These are phyloP conservation scores for Tolypeutes matacus DNA, from an alignment of 2,797 vertebrate genomes.

Conservation along the genomic window DNA sequence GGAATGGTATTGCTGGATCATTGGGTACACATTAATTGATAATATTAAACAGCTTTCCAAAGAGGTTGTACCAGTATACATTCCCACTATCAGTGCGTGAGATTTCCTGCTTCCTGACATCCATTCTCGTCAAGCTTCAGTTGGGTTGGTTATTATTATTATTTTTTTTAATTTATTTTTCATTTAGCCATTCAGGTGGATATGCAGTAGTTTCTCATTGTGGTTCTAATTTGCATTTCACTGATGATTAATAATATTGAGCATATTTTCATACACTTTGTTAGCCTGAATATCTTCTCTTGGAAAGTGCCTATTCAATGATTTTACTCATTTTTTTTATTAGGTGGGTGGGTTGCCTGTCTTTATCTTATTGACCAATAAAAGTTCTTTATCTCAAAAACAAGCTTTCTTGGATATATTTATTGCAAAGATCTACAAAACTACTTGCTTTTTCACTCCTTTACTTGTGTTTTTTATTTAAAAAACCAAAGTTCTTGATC, in stretches of 20 bases:
- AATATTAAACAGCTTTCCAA: not conserved
- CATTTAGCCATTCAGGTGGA: not conserved
- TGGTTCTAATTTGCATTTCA: no score
- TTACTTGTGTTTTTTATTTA: not conserved
- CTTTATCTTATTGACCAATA: not conserved
- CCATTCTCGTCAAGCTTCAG: not conserved
- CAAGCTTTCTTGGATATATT: not conserved
- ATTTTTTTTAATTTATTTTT: not conserved
- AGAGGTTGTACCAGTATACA: not conserved
- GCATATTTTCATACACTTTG: not conserved
- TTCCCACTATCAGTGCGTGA: not conserved
- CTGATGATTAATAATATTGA: not conserved
- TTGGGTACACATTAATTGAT: not conserved
- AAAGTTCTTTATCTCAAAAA: not conserved
- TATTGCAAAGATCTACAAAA: not conserved
- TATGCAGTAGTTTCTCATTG: not conserved
- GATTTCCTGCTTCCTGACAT: not conserved
- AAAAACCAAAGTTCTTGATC: no score
- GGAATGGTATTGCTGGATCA: not conserved
- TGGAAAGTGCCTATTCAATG: not conserved
- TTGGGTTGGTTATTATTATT: not conserved
- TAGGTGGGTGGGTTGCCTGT: not conserved
- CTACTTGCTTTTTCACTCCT: not conserved
- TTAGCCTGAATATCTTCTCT: not conserved
- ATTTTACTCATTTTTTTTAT: not conserved